phyloP scores from a whole-genome alignment of 2,797 vertebrate species.

The Acrossocheilus fasciatus region DNA sequence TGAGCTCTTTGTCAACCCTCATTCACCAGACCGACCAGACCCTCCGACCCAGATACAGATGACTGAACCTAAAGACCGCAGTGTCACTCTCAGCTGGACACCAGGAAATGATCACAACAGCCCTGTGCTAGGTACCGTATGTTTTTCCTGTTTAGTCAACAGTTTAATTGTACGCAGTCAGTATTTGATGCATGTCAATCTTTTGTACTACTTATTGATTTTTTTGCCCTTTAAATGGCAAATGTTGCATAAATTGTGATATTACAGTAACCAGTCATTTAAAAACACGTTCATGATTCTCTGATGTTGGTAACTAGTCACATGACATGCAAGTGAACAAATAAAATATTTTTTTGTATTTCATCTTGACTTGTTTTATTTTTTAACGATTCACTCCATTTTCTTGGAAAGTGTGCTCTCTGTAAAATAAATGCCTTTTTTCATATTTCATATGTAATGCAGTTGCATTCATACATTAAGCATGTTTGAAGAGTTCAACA shows the following conservation, averaged over 20 bases:
- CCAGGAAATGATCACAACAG: constrained; percentile 82
- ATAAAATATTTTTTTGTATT: background rate
- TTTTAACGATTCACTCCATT: background rate
- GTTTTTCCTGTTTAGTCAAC: background rate
- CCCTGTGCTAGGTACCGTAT: constrained; percentile 72
- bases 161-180: background rate
- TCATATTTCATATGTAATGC: background rate
- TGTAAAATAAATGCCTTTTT: background rate
- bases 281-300: too few species aligned
- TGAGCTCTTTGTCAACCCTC: constrained; percentile 5
- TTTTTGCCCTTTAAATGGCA: constrained; percentile 13
- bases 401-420: background rate
- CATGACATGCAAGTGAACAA: background rate
- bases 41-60: constrained; percentile 73
- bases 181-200: background rate
- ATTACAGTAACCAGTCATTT: background rate
- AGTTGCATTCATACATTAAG: background rate
- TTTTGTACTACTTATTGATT: background rate
- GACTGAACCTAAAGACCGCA: constrained; percentile 64
- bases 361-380: background rate
- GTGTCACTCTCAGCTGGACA: constrained; percentile 77
- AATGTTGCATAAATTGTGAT: background rate
- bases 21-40: constrained; percentile 77
- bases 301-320: too few species aligned
- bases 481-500: background rate